Evolutionary conservation across 2,888 invertebrate genomes (phyloP).

Genomic region (Acrobeloides nanus): DNA sequence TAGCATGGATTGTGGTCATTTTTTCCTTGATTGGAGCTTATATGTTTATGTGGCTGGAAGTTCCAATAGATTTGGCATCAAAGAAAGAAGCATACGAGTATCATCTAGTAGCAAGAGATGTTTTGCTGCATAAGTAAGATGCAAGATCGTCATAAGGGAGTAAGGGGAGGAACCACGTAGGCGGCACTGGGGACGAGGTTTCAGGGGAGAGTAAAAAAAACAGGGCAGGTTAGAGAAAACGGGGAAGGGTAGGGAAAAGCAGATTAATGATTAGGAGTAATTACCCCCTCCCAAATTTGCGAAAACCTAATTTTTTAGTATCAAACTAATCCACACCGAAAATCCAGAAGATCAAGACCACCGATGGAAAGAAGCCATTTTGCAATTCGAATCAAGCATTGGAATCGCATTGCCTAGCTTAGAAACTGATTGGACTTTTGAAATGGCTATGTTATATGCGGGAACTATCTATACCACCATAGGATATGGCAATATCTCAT

Average conservation of each 20-base stretch:
- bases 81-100: conserved; percentile 36
- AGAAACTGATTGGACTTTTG: conserved; percentile 48
- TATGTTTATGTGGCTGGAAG: conserved; percentile 47
- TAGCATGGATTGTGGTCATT: conserved; percentile 36
- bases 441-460: conserved; percentile 47
- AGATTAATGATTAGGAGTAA: no score
- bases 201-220: no score
- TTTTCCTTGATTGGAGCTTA: conserved; percentile 46
- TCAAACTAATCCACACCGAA: conserved; percentile 29
- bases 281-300: no score
- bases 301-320: no score
- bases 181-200: neutral
- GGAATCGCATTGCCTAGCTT: conserved; percentile 22
- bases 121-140: conserved; percentile 44
- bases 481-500: conserved; percentile 95
- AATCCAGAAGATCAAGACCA: no score
- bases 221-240: no score
- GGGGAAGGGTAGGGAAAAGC: no score
- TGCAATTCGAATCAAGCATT: conserved; percentile 38
- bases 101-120: conserved; percentile 44
- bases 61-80: conserved; percentile 34
- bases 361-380: conserved; percentile 44
- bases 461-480: conserved; percentile 53
- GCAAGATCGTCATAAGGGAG: no score
- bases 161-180: neutral